Evolutionary conservation across 2,888 invertebrate genomes (phyloP), one percentile per base, ranked within the genome.

Genomic region (Drosophila aldrichi): DNA sequence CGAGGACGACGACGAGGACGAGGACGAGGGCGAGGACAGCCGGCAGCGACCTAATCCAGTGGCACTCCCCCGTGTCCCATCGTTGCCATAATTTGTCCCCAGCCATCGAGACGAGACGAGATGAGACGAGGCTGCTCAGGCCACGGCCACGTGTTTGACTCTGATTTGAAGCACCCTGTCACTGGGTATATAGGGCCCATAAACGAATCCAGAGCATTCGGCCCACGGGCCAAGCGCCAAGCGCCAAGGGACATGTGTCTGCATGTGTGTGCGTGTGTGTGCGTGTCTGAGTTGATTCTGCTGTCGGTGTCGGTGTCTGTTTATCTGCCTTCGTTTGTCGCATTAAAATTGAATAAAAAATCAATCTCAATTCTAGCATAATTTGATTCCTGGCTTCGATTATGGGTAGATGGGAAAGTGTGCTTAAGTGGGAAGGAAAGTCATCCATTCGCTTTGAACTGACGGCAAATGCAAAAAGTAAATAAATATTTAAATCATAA

Each of bases 271-370:
- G 40, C 49, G 48, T 20, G 22, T 14, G 14, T 44, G 59, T 55
- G 34, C 54, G 46, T 32, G 46, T 18, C 49, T 14, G 63, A 64
- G 64, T 46, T 65, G 60, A 59, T 60, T 70, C 52, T 76, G 75
- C 64, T 65, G 60, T 59, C 51, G 66, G 48, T 65, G 65, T 60
- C 70, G 76, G 68, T 74, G 88, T 82, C 79, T 89, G 86, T 89
- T 90, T 89, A 89, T 85, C 82, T 88, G 85, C 89, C 85, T 89
- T 79, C 89, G 86, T 90, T 90, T 90, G 89, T 90, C 87, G 90
- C 87, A 91, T 92, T 91, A 91, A 91, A 91, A 91, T 91, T 91
- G 92, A 91, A 91, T 92, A 91, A 92, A 91, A 91, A 91, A 91
- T 92, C 91, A 91, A 91, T 91, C 92, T 91, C 91, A 91, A 91